A percentile compares a stretch with the other conserved stretches of the same genome.
Conservation (phyloP, 2,797 vertebrate species). For the Nannoperca obscura region DNA sequence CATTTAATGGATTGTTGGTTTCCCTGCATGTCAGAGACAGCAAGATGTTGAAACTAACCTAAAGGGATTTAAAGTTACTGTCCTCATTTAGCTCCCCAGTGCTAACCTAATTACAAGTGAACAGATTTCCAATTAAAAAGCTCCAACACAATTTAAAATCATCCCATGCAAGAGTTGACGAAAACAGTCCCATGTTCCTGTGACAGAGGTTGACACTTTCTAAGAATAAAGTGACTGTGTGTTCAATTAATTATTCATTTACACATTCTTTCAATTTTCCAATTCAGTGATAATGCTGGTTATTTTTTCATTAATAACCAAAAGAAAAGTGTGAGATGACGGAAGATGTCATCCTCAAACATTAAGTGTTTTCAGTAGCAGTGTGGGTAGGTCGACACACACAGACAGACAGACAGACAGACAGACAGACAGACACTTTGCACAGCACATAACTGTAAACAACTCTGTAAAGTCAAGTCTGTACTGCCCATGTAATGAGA, state of each 20-base stretch:
- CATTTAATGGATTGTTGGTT: conserved; percentile 41
- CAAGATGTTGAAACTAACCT: conserved; percentile 47
- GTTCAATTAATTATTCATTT: conserved; percentile 43
- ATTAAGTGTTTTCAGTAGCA: conserved; percentile 42
- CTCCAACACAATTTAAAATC: conserved; percentile 40
- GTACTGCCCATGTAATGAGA: conserved; percentile 44
- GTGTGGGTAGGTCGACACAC: conserved; percentile 34
- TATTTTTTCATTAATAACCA: conserved; percentile 61
- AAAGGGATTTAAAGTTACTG: conserved; percentile 58
- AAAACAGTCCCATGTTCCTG: conserved; percentile 40
- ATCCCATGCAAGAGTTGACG: conserved; percentile 17
- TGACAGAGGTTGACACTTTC: conserved; percentile 44
- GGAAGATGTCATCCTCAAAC: conserved; percentile 13
- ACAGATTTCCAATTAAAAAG: conserved; percentile 59
- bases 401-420: conserved; percentile 28
- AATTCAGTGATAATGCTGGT: conserved; percentile 34
- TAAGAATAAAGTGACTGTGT: conserved; percentile 37
- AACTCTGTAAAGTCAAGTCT: conserved; percentile 68
- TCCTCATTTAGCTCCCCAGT: conserved; percentile 52
- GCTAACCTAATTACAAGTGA: conserved; percentile 56
- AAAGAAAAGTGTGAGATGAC: conserved; percentile 43
- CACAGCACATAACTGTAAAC: conserved; percentile 61
- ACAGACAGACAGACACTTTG: conserved; percentile 41
- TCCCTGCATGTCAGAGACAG: conserved; percentile 72
- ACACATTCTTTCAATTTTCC: conserved; percentile 29